These are phyloP conservation scores for rat (Rattus norvegicus) DNA, from an alignment of 2,113 vertebrate species.

Conservation along the genomic window DNA sequence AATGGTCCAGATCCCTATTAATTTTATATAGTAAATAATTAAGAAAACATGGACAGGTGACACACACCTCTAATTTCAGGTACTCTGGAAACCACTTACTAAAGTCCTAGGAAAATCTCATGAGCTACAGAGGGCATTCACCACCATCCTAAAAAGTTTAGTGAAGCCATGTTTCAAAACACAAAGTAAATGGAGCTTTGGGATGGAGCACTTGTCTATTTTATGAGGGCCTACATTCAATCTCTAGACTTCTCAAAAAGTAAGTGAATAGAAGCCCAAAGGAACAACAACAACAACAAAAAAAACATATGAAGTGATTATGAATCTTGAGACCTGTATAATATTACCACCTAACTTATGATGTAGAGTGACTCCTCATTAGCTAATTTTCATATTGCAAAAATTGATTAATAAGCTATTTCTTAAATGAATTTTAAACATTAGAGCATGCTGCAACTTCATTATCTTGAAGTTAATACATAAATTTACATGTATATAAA, in stretches of 20 bases:
- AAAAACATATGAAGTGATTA: neutral
- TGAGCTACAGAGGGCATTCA: neutral
- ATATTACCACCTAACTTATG: neutral
- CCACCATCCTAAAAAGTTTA: neutral
- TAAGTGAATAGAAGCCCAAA: neutral
- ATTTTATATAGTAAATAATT: neutral
- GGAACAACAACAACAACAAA: neutral
- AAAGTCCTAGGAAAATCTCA: neutral
- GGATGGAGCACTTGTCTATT: neutral
- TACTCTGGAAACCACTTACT: neutral
- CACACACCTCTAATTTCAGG: neutral
- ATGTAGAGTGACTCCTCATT: neutral
- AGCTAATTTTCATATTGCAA: neutral
- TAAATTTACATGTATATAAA: neutral
- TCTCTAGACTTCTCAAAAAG: neutral
- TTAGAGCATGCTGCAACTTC: neutral
- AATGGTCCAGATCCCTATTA: neutral
- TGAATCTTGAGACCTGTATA: slow-evolving; percentile 18
- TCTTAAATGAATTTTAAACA: neutral
- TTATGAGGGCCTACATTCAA: neutral
- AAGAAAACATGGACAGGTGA: neutral
- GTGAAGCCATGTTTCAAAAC: neutral
- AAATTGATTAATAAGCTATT: neutral
- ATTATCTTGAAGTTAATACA: slow-evolving; percentile 12
- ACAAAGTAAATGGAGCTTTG: neutral